Evolutionary conservation across 2,888 invertebrate genomes (phyloP), one percentile per base, ranked within the genome.

Genomic region (Clepsis dumicolana): DNA sequence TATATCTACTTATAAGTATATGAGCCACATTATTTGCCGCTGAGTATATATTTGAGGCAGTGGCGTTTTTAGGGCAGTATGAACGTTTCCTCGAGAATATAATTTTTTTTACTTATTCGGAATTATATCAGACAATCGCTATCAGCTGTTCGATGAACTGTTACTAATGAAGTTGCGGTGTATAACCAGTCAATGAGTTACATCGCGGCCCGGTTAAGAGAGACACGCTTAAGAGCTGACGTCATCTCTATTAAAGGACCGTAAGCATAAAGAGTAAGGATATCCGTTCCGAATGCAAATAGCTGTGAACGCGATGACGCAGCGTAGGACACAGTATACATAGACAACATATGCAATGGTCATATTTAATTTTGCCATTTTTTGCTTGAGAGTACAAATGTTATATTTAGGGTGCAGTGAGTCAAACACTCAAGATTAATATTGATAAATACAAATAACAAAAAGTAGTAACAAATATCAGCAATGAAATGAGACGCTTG

Each of bases 401-500:
- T 44, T 5, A 18, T 18, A 4, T 8, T 10, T 21, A 21, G 8
- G 48, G 12, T 48, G 41, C 14, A 41, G 41, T 16, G 41, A 44
- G 12, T 29, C 5, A 18, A 4, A 18, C 8, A 18, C 18, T 44
- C 8, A 44, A 18, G 5, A 8, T 44, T 44, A 4, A 41, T 4
- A n/a, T 41, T 44, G 1, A 44, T 8, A 44, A n/a, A 18, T 8
- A 18, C 5, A 4, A n/a, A 7, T 35, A 41, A 7, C 57, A 29
- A 41, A 7, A 50, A 29, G 1, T 25, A 41, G 50, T 38, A 50
- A 24, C 38, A 38, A 50, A 50, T 50, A 24, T 81, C 80, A 79
- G 80, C 86, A 84, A 86, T 83, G 82, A 86, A 87, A 85, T 78
- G 80, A 85, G 85, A 85, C 80, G 81, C 81, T 82, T 83, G 84